phyloP scores from a whole-genome alignment of 1,140 invertebrate species.

The Dinothrombium tinctorium region DNA sequence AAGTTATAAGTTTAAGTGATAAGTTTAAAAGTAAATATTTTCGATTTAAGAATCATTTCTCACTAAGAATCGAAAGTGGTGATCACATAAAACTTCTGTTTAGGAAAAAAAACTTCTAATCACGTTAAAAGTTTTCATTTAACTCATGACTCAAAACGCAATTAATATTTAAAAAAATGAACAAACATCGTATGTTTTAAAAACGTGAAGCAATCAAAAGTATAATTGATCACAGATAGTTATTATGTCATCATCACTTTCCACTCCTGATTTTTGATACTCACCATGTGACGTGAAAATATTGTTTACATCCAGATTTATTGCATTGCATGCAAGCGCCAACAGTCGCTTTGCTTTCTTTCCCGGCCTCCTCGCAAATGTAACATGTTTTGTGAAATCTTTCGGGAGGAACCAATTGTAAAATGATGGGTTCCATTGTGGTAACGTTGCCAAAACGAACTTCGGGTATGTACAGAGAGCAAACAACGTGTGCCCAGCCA shows the following conservation, averaged over 20 bases:
- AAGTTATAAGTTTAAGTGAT: too few species aligned
- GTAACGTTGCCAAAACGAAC: conserved; percentile 88
- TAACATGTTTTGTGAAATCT: conserved; percentile 79
- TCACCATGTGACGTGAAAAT: conserved; percentile 85
- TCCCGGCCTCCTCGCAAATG: conserved; percentile 72
- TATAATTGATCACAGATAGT: too few species aligned
- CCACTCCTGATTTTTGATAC: too few species aligned
- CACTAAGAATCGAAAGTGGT: too few species aligned
- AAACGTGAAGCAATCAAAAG: too few species aligned
- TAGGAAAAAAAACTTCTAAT: too few species aligned
- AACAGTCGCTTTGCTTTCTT: conserved; percentile 44
- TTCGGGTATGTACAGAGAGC: conserved; percentile 90
- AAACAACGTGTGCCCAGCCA: conserved; percentile 91
- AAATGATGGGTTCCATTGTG: conserved; percentile 89
- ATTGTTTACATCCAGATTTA: conserved; percentile 71
- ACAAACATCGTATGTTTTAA: not conserved
- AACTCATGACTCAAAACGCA: too few species aligned
- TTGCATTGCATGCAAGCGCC: conserved; percentile 99
- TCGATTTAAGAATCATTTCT: too few species aligned
- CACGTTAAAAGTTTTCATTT: too few species aligned
- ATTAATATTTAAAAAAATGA: conserved; percentile 5
- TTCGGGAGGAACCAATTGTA: conserved; percentile 65
- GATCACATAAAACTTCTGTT: too few species aligned
- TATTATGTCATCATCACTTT: too few species aligned
- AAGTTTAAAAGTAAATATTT: too few species aligned